Conservation (phyloP, 1,140 invertebrate genomes). For the Caenorhabditis brenneri region DNA sequence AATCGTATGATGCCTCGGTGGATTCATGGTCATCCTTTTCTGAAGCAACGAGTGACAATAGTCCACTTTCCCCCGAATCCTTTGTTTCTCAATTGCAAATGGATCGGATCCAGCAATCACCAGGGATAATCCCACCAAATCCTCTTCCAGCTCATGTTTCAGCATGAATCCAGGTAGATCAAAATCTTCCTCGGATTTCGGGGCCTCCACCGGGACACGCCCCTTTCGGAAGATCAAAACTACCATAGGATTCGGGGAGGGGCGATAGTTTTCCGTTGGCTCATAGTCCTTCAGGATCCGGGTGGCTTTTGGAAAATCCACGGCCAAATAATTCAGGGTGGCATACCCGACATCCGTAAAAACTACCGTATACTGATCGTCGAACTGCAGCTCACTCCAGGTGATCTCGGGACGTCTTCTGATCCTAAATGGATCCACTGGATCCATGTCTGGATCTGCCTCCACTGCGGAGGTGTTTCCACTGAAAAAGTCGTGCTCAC, state of each 20-base stretch:
- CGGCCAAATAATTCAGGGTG: constrained; percentile 61
- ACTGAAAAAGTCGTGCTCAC: constrained; percentile 64
- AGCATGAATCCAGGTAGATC: constrained; percentile 64
- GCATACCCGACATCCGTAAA: constrained; percentile 67
- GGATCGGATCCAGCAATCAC: constrained; percentile 63
- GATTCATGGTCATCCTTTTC: constrained; percentile 56
- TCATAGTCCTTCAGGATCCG: constrained; percentile 58
- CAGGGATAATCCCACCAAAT: constrained; percentile 66
- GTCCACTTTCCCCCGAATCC: constrained; percentile 63
- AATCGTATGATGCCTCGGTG: not conserved
- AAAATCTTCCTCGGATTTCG: constrained; percentile 55
- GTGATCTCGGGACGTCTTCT: constrained; percentile 59
- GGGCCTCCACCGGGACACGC: not conserved
- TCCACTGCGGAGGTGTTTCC: constrained; percentile 41
- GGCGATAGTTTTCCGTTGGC: constrained; percentile 66
- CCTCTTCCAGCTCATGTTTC: constrained; percentile 61
- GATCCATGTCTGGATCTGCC: constrained; percentile 62
- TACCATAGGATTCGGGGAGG: constrained; percentile 63
- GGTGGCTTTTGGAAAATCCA: constrained; percentile 64
- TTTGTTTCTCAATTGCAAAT: constrained; percentile 66
- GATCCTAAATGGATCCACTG: constrained; percentile 60
- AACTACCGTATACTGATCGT: constrained; percentile 60
- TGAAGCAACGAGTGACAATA: constrained; percentile 68
- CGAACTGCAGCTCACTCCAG: constrained; percentile 61
- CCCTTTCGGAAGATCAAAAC: constrained; percentile 62